phyloP scores from a whole-genome alignment of 2,797 vertebrate genomes.

The Odontamblyopus lacepedii region DNA sequence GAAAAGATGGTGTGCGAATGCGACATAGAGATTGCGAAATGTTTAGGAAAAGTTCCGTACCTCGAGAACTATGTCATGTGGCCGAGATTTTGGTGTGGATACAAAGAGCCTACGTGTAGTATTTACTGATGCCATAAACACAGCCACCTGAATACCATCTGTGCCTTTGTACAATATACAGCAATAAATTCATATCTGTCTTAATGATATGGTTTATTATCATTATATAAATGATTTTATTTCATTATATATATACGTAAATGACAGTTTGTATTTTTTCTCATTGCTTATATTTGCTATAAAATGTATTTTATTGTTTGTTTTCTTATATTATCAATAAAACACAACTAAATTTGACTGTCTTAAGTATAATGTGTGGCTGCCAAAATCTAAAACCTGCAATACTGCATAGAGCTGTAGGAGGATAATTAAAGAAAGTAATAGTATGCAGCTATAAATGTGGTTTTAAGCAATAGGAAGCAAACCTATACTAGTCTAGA shows the following conservation, averaged over 20 bases:
- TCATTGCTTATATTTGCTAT: background rate
- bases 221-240: no score
- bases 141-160: background rate
- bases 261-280: no score
- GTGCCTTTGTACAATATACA: constrained; percentile 24
- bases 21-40: constrained; percentile 84
- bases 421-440: background rate
- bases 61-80: constrained; percentile 79
- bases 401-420: background rate
- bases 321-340: background rate
- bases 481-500: background rate
- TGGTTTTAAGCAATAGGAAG: background rate
- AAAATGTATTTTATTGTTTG: background rate
- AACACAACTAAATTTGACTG: background rate
- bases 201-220: background rate
- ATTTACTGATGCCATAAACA: constrained; percentile 64
- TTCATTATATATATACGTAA: no score
- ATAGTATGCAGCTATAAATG: background rate
- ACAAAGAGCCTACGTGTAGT: constrained; percentile 77
- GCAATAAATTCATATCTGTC: background rate
- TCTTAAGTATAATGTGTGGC: background rate
- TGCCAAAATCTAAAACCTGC: background rate
- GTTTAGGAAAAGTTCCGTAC: constrained; percentile 82
- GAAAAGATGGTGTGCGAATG: constrained; percentile 87
- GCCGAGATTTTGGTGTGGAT: constrained; percentile 82